Percentiles rank a stretch among this genome's conserved stretches.
phyloP scores from a whole-genome alignment of 2,888 invertebrate genomes.

The Apodemia duryi region DNA sequence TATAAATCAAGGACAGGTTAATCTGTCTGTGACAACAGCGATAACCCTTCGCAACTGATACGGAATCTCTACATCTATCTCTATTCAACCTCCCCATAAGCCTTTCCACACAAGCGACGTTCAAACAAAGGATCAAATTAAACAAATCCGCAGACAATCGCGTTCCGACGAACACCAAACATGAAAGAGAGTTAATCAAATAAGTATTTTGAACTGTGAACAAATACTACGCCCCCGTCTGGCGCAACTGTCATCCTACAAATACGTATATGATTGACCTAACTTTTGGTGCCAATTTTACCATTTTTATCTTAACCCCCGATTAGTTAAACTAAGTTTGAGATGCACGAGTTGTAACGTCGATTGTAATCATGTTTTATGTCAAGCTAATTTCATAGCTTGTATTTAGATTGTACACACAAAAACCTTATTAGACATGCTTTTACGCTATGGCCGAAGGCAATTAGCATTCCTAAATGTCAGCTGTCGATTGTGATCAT shows the following conservation, averaged over 20 bases:
- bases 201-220: slow-evolving; percentile 54
- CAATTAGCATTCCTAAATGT: too few relatives aligned
- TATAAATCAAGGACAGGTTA: slow-evolving; percentile 50
- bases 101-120: slow-evolving; percentile 66
- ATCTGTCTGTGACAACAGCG: slow-evolving; percentile 60
- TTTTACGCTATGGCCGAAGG: too few relatives aligned
- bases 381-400: too few relatives aligned
- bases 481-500: too few relatives aligned
- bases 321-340: not conserved
- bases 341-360: too few relatives aligned
- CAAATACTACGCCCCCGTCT: slow-evolving; percentile 57
- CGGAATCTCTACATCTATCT: slow-evolving; percentile 55
- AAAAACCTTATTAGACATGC: too few relatives aligned
- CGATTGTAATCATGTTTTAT: too few relatives aligned
- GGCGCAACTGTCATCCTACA: slow-evolving; percentile 59
- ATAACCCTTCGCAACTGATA: slow-evolving; percentile 58
- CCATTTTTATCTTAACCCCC: not conserved
- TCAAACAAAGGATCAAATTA: slow-evolving; percentile 77
- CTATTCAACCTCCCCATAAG: slow-evolving; percentile 49
- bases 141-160: slow-evolving; percentile 74
- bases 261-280: slow-evolving; percentile 70
- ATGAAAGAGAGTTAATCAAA: slow-evolving; percentile 79
- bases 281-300: slow-evolving; percentile 25
- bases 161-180: slow-evolving; percentile 56
- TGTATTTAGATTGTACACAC: too few relatives aligned